Evolutionary conservation across 2,888 invertebrate species (phyloP).

Genomic region (Romanomermis culicivorax): DNA sequence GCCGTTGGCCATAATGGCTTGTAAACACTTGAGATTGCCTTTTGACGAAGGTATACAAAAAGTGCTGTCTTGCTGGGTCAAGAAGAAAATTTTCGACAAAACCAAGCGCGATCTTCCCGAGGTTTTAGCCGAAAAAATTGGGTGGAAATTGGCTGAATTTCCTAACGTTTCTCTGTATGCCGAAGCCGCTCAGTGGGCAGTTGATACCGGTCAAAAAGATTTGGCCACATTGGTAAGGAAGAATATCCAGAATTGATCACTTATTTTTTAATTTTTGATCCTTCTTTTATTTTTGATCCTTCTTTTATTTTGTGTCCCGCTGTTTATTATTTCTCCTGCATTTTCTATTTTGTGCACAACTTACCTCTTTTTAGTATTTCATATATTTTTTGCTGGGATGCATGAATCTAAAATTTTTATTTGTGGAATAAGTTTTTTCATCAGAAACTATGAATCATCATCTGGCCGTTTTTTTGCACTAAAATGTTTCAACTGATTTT

Average conservation of each 20-base stretch:
- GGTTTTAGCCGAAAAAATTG: constrained; percentile 36
- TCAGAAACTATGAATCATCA: neutral
- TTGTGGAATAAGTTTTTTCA: no score
- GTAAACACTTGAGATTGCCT: constrained; percentile 61
- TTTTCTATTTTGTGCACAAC: no score
- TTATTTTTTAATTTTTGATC: no score
- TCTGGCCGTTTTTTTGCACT: constrained; percentile 6
- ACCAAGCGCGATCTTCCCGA: neutral
- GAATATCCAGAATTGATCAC: no score
- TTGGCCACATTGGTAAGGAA: constrained; percentile 76
- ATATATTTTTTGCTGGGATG: neutral
- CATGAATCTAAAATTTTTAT: neutral
- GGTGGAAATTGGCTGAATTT: constrained; percentile 59
- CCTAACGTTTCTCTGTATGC: constrained; percentile 67
- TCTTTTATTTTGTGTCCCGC: no score
- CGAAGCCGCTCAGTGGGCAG: constrained; percentile 73
- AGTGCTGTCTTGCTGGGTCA: constrained; percentile 86
- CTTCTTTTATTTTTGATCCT: no score
- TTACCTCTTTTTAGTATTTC: no score
- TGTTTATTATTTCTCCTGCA: no score
- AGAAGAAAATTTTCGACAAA: constrained; percentile 44
- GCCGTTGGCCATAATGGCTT: constrained; percentile 67
- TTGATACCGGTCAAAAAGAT: constrained; percentile 62
- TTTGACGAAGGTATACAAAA: constrained; percentile 55
- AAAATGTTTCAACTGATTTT: neutral